These are phyloP conservation scores for Gavia stellata DNA, from an alignment of 2,113 vertebrate species.

Conservation along the genomic window DNA sequence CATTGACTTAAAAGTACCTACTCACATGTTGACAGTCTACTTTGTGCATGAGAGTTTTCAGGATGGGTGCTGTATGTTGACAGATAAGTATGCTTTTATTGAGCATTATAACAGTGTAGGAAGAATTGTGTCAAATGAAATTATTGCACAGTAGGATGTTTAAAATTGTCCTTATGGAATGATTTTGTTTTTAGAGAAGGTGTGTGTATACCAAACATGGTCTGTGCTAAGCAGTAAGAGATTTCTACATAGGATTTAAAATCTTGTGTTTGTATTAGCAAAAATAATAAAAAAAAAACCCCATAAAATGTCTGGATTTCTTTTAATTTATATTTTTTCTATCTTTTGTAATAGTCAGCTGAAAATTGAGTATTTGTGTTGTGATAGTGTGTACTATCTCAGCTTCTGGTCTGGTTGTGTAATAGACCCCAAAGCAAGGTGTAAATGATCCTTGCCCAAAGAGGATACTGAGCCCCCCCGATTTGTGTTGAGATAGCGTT, in stretches of 20 bases:
- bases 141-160: background rate
- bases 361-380: background rate
- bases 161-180: background rate
- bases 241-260: background rate
- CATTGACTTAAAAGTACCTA: background rate
- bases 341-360: background rate
- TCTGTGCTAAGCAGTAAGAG: background rate
- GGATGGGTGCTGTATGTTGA: background rate
- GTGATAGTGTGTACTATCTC: background rate
- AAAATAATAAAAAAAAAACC: background rate
- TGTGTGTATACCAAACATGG: background rate
- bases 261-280: background rate
- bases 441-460: background rate
- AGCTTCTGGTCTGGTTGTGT: background rate
- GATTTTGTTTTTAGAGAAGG: background rate
- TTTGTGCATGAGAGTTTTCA: background rate
- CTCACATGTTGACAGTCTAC: background rate
- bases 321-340: background rate
- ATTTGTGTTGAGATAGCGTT: background rate
- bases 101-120: background rate
- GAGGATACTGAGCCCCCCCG: background rate
- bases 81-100: background rate
- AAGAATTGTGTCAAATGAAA: background rate
- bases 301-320: background rate
- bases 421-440: background rate